These are phyloP conservation scores for Ephestia elutella DNA, from an alignment of 1,140 invertebrate genomes.

Conservation along the genomic window DNA sequence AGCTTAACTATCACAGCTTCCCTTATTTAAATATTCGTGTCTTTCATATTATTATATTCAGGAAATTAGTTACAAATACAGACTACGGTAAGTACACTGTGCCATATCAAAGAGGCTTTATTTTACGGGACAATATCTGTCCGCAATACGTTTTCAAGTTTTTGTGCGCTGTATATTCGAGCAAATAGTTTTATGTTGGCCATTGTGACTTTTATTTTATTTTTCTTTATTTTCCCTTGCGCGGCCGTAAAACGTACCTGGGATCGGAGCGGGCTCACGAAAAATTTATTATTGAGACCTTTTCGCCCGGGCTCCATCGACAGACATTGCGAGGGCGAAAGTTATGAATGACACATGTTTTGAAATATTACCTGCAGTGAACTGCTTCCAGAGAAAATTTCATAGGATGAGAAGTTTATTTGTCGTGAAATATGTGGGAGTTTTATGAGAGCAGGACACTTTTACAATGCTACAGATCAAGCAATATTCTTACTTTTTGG, in stretches of 20 bases:
- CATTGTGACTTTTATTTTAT: conserved; percentile 74
- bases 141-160: conserved; percentile 50
- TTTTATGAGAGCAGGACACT: conserved; percentile 63
- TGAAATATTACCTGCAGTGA: conserved; percentile 72
- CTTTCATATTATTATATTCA: neutral
- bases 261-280: conserved; percentile 65
- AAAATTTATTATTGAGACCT: conserved; percentile 74
- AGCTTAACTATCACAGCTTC: conserved; percentile 5
- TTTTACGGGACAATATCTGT: conserved; percentile 42
- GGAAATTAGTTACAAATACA: neutral
- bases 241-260: conserved; percentile 72
- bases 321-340: conserved; percentile 73
- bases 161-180: conserved; percentile 55
- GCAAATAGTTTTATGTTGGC: conserved; percentile 70
- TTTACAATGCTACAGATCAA: conserved; percentile 66
- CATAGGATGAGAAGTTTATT: conserved; percentile 70
- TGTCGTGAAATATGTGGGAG: conserved; percentile 70
- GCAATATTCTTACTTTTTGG: conserved; percentile 61
- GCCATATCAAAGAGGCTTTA: conserved; percentile 10
- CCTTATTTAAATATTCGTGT: conserved; percentile 6
- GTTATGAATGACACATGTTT: conserved; percentile 74
- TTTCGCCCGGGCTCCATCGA: conserved; percentile 70
- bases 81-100: neutral
- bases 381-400: conserved; percentile 65
- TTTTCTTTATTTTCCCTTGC: conserved; percentile 73